Conservation (phyloP, 2,113 vertebrate genomes). For the Mastomys coucha region DNA sequence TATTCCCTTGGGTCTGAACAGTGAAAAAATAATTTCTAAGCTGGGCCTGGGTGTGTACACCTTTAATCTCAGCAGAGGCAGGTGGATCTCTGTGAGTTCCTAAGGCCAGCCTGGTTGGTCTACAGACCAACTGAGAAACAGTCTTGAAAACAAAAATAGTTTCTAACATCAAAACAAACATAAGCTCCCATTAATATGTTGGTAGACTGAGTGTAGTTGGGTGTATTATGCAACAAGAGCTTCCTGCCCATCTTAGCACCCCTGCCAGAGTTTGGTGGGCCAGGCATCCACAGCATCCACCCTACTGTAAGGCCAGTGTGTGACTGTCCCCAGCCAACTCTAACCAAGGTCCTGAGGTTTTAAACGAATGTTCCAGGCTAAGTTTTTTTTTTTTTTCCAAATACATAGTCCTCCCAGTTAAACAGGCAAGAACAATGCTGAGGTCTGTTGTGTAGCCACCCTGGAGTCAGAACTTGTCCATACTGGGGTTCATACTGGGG, state of each 20-base stretch:
- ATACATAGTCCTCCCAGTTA: not conserved
- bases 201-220: slow-evolving; percentile 75
- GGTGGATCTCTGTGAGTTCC: not conserved
- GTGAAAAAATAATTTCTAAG: slow-evolving; percentile 50
- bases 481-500: no score
- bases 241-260: slow-evolving; percentile 79
- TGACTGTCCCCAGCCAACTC: slow-evolving; percentile 62
- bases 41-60: not conserved
- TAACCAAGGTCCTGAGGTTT: slow-evolving; percentile 70
- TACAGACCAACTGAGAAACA: not conserved
- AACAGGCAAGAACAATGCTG: not conserved
- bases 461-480: not conserved
- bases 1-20: slow-evolving; percentile 1
- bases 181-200: slow-evolving; percentile 79
- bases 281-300: not conserved
- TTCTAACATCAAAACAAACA: slow-evolving; percentile 82
- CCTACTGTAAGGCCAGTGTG: slow-evolving; percentile 12
- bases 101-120: not conserved
- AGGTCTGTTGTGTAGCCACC: not conserved
- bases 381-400: not conserved
- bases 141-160: slow-evolving; percentile 59
- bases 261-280: slow-evolving; percentile 62
- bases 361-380: slow-evolving; percentile 34
- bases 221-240: slow-evolving; percentile 81
- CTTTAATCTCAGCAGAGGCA: not conserved